Evolutionary conservation across 2,888 invertebrate species (phyloP).

Genomic region (Serripes groenlandicus): DNA sequence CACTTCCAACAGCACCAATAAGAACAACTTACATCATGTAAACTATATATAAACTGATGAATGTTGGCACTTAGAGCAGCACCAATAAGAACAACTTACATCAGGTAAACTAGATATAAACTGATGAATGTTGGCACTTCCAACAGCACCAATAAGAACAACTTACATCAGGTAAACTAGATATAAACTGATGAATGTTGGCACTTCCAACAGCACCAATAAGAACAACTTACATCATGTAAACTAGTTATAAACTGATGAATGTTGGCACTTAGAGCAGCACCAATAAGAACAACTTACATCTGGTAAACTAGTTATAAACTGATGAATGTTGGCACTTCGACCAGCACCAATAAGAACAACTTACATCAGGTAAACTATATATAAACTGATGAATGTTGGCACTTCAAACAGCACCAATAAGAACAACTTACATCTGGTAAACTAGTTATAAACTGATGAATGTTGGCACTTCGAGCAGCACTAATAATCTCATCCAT

Average conservation of each 20-base stretch:
- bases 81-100: too few species aligned
- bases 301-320: conserved; percentile 91
- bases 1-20: too few species aligned
- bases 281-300: conserved; percentile 88
- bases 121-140: conserved; percentile 94
- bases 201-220: conserved; percentile 91
- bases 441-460: conserved; percentile 92
- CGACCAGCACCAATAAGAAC: conserved; percentile 90
- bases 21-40: too few species aligned
- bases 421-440: conserved; percentile 88
- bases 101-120: conserved; percentile 92
- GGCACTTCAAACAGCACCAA: too few species aligned
- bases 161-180: conserved; percentile 89
- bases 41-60: too few species aligned
- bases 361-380: neutral
- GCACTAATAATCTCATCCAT: conserved; percentile 91
- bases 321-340: conserved; percentile 95
- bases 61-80: too few species aligned
- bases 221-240: conserved; percentile 89
- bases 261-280: conserved; percentile 93
- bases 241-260: conserved; percentile 93
- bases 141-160: conserved; percentile 90
- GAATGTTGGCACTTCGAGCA: conserved; percentile 94
- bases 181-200: conserved; percentile 95
- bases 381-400: too few species aligned